These are phyloP conservation scores for Trachemys scripta DNA, from an alignment of 2,113 vertebrate species.

Conservation along the genomic window DNA sequence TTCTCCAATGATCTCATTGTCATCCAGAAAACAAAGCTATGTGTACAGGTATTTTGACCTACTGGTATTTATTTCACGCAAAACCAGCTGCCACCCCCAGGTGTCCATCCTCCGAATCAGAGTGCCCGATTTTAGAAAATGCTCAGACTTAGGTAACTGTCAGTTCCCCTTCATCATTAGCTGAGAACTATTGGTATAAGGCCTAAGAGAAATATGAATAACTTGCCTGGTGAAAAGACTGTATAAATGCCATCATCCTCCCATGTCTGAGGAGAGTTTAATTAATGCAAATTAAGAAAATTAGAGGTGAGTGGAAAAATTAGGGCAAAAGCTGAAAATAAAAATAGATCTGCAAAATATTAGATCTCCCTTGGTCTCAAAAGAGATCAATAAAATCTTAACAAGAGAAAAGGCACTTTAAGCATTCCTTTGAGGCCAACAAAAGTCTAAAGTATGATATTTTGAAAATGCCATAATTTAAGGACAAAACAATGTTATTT, in stretches of 20 bases:
- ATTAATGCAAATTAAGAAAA: conserved; percentile 63
- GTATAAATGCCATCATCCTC: conserved; percentile 51
- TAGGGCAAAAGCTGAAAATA: conserved; percentile 57
- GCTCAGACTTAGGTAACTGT: neutral
- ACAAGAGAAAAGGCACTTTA: conserved; percentile 36
- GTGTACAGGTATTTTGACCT: neutral
- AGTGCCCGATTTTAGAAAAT: conserved; percentile 8
- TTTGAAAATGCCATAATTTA: conserved; percentile 58
- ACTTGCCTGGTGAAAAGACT: conserved; percentile 36
- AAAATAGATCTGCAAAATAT: conserved; percentile 64
- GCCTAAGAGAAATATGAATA: conserved; percentile 52
- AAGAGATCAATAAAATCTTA: conserved; percentile 60
- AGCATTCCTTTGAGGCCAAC: conserved; percentile 20
- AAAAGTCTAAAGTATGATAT: conserved; percentile 48
- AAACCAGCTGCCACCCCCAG: neutral
- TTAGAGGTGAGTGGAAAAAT: conserved; percentile 50
- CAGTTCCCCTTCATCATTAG: neutral
- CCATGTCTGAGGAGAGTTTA: conserved; percentile 46
- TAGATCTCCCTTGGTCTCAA: conserved; percentile 40
- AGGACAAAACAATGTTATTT: conserved; percentile 52
- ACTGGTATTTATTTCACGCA: neutral
- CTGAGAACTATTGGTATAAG: conserved; percentile 33
- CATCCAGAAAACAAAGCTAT: conserved; percentile 13
- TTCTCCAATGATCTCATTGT: neutral
- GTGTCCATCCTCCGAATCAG: rapidly evolving